Evolutionary conservation across 2,797 vertebrate genomes (phyloP), one percentile per base, ranked within the genome.

Genomic region (Diglossa cyanea): DNA sequence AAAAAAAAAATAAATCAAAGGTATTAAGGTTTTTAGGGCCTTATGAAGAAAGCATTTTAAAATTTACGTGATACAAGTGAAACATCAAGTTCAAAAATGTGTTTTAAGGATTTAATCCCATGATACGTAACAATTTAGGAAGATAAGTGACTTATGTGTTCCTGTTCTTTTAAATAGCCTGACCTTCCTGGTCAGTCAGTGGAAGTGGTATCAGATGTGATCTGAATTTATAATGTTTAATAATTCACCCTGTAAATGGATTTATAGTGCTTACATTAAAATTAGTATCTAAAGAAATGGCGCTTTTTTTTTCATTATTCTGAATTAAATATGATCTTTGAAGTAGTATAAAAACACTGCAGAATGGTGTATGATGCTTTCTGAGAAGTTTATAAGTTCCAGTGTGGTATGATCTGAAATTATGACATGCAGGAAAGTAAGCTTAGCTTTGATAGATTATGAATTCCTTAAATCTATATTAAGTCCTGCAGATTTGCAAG

Each of bases 101-200:
- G 17, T 68, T 94, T 95, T 92, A 95, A 74, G 26, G 15, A 65
- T 93, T 95, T 95, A 94, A 87, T 96, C 40, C 65, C 58, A 37
- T 44, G 73, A 86, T 72, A 70, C 1, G 7, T 68, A 71, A 79
- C 40, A 45, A 86, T 2, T 92, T 73, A 90, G 39, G 35, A 74
- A 94, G 20, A 72, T 24, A 92, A 93, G 74, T 76, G 28, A 55
- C 24, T 24, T 68, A 33, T 18, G 5, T 72, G 86, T 88, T 89
- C 48, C 50, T 93, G 31, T 42, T 88, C n/a, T 91, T 95, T 89
- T 72, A 88, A 35, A 54, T 25, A 91, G 28, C 17, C 19, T 48
- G 30, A 48, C 12, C 14, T 58, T 24, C 30, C 54, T 48, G 63
- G 35, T 94, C 71, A 75, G 20, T 86, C 60, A 85, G 37, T 58